A percentile compares a stretch with the other conserved stretches of the same genome.
These are phyloP conservation scores for Serilophus lunatus DNA, from an alignment of 2,113 vertebrate species.

Conservation along the genomic window DNA sequence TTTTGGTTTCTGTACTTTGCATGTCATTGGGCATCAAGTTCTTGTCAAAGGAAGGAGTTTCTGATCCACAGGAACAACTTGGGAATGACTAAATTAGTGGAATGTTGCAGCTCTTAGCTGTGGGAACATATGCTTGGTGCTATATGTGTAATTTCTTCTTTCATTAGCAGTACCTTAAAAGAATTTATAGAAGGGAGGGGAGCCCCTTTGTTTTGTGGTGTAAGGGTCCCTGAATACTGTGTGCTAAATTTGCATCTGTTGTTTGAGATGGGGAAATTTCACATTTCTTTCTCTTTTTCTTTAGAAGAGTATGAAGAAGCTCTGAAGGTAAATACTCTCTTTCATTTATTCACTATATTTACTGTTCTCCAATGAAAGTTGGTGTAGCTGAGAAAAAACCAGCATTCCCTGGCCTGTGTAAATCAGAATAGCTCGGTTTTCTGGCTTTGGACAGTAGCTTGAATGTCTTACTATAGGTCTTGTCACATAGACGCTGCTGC, in stretches of 20 bases:
- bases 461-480: not conserved
- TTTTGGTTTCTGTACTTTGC: not conserved
- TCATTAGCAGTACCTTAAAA: not conserved
- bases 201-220: not conserved
- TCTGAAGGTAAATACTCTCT: slow-evolving; percentile 85
- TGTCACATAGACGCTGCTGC: not conserved
- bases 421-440: not conserved
- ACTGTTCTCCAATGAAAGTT: not conserved
- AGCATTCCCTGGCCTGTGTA: not conserved
- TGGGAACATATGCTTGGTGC: not conserved
- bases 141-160: not conserved
- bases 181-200: not conserved
- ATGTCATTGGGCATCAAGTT: not conserved
- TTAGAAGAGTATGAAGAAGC: slow-evolving; percentile 96
- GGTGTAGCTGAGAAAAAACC: not conserved
- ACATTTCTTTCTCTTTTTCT: slow-evolving; percentile 49
- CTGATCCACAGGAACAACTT: not conserved
- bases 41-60: not conserved
- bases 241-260: not conserved
- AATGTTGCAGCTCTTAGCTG: not conserved
- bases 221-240: not conserved
- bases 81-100: not conserved
- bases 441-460: not conserved
- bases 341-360: slow-evolving; percentile 6
- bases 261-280: not conserved